Percentiles rank a stretch among this genome's conserved stretches.
phyloP scores from a whole-genome alignment of 2,113 vertebrate species.

The Lota lota region DNA sequence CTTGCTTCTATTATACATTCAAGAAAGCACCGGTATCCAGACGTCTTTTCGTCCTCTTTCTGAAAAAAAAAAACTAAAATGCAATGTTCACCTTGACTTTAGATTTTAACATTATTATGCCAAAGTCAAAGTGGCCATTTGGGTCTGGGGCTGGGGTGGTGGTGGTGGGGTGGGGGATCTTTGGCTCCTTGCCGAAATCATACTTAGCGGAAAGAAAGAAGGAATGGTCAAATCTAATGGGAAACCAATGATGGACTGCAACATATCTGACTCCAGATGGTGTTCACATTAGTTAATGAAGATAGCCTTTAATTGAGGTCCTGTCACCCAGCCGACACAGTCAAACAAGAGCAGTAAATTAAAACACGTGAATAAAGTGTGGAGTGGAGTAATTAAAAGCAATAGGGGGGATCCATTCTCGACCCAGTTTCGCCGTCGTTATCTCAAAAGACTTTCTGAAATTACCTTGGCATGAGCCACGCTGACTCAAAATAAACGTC shows the following conservation, averaged over 20 bases:
- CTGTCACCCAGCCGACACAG: not conserved
- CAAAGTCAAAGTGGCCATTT: not conserved
- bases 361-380: not conserved
- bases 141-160: not conserved
- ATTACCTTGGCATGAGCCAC: constrained; percentile 47
- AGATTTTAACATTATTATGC: not conserved
- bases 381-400: not conserved
- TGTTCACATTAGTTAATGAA: not conserved
- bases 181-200: not conserved
- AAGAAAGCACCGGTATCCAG: no score
- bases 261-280: constrained; percentile 2
- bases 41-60: not conserved
- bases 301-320: not conserved
- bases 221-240: constrained; percentile 1
- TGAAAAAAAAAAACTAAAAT: not conserved
- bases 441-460: constrained; percentile 24
- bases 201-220: not conserved
- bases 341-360: not conserved
- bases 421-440: not conserved
- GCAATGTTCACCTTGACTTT: not conserved
- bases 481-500: constrained; percentile 8
- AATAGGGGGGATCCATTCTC: not conserved
- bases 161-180: not conserved
- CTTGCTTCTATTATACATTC: no score
- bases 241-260: not conserved